Percentiles rank a stretch among this genome's conserved stretches.
These are phyloP conservation scores for Platysteira castanea DNA, from an alignment of 2,113 vertebrate species.

Conservation along the genomic window DNA sequence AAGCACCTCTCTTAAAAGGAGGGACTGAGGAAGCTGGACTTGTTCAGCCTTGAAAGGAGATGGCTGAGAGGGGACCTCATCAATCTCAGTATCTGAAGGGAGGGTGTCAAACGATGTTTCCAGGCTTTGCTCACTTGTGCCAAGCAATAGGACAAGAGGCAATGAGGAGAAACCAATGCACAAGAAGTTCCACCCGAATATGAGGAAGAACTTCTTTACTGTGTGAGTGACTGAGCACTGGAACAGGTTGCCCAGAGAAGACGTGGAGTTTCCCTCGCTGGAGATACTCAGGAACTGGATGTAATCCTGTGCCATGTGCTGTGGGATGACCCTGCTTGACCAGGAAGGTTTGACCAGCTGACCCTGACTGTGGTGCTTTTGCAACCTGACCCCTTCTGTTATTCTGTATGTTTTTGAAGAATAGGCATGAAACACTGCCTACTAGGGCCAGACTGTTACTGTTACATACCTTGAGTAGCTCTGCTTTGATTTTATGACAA, in stretches of 20 bases:
- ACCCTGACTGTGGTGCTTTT: background rate
- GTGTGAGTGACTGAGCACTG: background rate
- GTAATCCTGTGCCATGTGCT: background rate
- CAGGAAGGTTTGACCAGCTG: background rate
- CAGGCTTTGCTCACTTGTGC: background rate
- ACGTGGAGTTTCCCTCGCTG: background rate
- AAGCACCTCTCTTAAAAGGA: background rate
- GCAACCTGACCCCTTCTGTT: background rate
- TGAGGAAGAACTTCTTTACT: background rate
- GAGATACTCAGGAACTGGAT: background rate
- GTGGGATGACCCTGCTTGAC: background rate
- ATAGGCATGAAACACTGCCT: background rate
- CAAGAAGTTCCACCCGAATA: background rate
- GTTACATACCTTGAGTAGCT: background rate
- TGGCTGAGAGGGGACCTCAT: background rate
- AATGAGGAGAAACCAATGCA: accelerated
- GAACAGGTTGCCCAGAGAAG: background rate
- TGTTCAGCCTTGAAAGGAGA: background rate
- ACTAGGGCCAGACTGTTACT: background rate
- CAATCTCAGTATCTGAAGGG: background rate
- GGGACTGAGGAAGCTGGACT: accelerated
- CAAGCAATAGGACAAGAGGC: background rate
- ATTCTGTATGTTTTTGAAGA: background rate
- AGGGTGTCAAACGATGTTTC: accelerated
- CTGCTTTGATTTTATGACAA: background rate